Percentiles rank a stretch among this genome's conserved stretches.
Conservation (phyloP, 1,140 invertebrate species). For the Zaprionus camerounensis region DNA sequence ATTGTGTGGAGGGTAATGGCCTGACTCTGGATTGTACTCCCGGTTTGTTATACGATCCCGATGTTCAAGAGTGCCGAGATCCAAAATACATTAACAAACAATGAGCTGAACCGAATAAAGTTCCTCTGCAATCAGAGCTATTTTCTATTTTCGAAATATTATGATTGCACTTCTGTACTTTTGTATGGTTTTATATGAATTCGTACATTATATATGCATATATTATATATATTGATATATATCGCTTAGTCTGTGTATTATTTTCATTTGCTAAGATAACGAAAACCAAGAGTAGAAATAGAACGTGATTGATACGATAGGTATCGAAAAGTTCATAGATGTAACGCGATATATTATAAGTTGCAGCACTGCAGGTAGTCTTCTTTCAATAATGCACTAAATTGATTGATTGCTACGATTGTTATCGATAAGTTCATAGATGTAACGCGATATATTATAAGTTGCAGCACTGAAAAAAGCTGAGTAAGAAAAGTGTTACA, state of each 20-base stretch:
- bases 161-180: neutral
- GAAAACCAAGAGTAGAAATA: no score
- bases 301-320: no score
- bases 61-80: conserved; percentile 63
- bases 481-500: no score
- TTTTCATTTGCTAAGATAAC: neutral
- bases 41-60: conserved; percentile 63
- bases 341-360: no score
- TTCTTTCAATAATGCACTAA: no score
- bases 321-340: no score
- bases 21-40: conserved; percentile 74
- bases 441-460: no score
- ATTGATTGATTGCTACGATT: no score
- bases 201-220: neutral
- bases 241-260: neutral
- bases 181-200: neutral
- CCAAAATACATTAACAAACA: conserved; percentile 33
- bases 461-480: no score
- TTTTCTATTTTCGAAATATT: neutral
- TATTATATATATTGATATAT: neutral
- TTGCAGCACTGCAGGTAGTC: no score
- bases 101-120: neutral
- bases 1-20: conserved; percentile 69
- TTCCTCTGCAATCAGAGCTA: neutral
- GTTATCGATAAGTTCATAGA: no score